Evolutionary conservation across 2,113 vertebrate genomes (phyloP).

Genomic region (Euleptes europaea): DNA sequence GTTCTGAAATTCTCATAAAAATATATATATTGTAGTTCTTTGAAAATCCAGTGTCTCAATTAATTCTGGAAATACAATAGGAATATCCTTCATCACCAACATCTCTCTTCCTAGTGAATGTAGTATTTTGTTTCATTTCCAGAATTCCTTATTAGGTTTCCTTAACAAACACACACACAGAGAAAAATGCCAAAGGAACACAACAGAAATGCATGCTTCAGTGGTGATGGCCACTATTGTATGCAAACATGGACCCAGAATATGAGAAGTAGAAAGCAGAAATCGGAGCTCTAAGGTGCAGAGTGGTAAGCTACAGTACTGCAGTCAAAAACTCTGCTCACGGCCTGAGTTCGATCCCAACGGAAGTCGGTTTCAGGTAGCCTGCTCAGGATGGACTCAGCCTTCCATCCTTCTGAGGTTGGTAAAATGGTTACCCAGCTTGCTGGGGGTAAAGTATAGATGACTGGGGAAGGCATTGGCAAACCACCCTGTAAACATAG

Average conservation of each 20-base stretch:
- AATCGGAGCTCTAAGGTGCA: too few species aligned
- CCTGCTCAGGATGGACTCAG: too few species aligned
- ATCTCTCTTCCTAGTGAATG: neutral
- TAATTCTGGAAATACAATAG: neutral
- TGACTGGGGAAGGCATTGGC: too few species aligned
- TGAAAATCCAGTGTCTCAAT: neutral
- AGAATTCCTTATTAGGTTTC: neutral
- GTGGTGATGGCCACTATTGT: accelerated
- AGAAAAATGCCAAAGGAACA: neutral
- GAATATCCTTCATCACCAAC: neutral
- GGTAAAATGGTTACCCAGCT: too few species aligned
- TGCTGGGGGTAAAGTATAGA: too few species aligned
- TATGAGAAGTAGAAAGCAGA: neutral
- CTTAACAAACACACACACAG: neutral
- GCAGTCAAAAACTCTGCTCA: too few species aligned
- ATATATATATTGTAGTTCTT: neutral
- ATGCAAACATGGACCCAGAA: accelerated
- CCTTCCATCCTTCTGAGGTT: too few species aligned
- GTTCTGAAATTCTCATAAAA: neutral
- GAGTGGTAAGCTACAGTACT: too few species aligned
- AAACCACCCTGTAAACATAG: too few species aligned
- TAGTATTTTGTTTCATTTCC: neutral
- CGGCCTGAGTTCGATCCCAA: too few species aligned
- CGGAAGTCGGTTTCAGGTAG: too few species aligned
- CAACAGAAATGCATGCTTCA: neutral